Conservation (phyloP, 2,888 invertebrate genomes). For the Erebia aethiops region DNA sequence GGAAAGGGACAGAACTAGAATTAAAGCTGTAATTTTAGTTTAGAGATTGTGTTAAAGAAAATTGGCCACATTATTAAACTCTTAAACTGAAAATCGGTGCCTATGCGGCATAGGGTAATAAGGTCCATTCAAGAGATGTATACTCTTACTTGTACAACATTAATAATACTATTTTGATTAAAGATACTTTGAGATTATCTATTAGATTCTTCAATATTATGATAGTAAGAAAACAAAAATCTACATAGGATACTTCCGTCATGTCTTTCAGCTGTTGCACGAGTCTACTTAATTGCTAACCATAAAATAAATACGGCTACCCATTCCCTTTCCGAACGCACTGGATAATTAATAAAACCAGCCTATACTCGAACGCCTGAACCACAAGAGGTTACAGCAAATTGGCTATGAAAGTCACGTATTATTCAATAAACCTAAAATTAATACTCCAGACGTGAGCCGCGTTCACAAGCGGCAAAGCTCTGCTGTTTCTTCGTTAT, state of each 20-base stretch:
- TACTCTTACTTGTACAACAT: no score
- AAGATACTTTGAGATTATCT: no score
- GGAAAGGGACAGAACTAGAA: no score
- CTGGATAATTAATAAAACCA: constrained; percentile 16
- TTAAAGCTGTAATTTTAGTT: no score
- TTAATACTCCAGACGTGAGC: constrained; percentile 73
- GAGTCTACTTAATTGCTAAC: neutral
- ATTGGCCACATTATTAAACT: no score
- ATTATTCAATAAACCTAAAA: constrained; percentile 79
- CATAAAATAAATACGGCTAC: neutral
- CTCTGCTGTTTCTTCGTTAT: constrained; percentile 62
- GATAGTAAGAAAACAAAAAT: no score
- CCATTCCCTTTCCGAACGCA: neutral
- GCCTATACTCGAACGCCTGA: constrained; percentile 44
- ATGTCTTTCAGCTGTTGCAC: neutral
- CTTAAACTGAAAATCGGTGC: no score
- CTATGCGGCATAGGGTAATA: no score
- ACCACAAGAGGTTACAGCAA: constrained; percentile 52
- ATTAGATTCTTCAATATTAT: no score
- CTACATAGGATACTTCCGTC: neutral
- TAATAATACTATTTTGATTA: no score
- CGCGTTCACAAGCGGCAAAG: constrained; percentile 55
- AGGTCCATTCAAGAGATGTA: no score
- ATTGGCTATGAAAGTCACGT: constrained; percentile 72
- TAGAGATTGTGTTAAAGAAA: no score